Evolutionary conservation across 2,797 vertebrate genomes (phyloP).

Genomic region (Chromis chromis): DNA sequence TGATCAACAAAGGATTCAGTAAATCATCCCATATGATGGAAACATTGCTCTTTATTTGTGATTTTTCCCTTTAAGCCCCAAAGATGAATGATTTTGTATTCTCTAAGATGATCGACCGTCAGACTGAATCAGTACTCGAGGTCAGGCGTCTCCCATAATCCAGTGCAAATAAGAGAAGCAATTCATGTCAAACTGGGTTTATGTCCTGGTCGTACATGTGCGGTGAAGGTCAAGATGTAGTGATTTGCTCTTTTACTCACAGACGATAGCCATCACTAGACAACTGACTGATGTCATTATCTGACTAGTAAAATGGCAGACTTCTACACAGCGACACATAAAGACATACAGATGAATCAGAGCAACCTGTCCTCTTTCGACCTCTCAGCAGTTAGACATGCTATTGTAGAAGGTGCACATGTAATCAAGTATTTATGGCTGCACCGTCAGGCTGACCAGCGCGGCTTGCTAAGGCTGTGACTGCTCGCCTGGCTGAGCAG

Average conservation of each 20-base stretch:
- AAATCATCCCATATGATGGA: background rate
- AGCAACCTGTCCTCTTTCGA: conserved; percentile 12
- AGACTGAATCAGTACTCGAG: conserved; percentile 32
- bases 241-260: conserved; percentile 14
- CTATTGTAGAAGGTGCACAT: conserved; percentile 47
- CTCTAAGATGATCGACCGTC: conserved; percentile 18
- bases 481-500: conserved; percentile 28
- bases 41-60: background rate
- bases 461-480: conserved; percentile 37
- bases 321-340: conserved; percentile 6
- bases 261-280: conserved; percentile 4
- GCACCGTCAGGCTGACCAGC: conserved; percentile 18
- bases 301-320: conserved; percentile 15
- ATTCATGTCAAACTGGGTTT: conserved; percentile 17
- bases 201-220: conserved; percentile 7
- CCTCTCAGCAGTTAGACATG: conserved; percentile 24
- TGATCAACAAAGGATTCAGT: background rate
- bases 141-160: conserved; percentile 41
- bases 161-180: conserved; percentile 28
- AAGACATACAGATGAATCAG: conserved; percentile 9
- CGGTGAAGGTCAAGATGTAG: conserved; percentile 12
- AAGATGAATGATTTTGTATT: conserved; percentile 4
- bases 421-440: conserved; percentile 57
- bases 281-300: conserved; percentile 20
- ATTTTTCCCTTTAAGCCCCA: background rate